These are phyloP conservation scores for Thalassarche chlororhynchos DNA, from an alignment of 2,113 vertebrate species.

Conservation along the genomic window DNA sequence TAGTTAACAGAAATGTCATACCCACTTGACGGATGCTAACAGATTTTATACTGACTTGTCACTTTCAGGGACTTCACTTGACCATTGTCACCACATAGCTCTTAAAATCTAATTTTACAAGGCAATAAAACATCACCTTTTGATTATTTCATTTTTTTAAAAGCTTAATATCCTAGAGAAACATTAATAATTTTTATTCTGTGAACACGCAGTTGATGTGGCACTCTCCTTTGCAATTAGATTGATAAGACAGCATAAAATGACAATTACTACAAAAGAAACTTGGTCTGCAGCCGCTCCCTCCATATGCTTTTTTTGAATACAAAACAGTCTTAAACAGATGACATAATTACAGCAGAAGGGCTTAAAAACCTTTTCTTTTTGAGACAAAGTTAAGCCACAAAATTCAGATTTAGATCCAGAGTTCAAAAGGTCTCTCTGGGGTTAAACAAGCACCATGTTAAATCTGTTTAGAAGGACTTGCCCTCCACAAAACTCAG, in stretches of 20 bases:
- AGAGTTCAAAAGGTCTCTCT: not conserved
- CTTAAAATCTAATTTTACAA: not conserved
- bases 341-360: not conserved
- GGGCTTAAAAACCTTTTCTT: not conserved
- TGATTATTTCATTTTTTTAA: not conserved
- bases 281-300: not conserved
- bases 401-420: not conserved
- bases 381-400: not conserved
- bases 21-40: not conserved
- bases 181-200: not conserved
- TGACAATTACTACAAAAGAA: not conserved
- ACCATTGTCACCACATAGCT: not conserved
- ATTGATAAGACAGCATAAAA: not conserved
- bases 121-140: not conserved
- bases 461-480: not conserved
- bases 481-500: not conserved
- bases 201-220: not conserved
- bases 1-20: not conserved
- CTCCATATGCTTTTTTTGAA: not conserved
- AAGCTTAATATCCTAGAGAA: not conserved
- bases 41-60: not conserved
- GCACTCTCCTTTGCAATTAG: not conserved
- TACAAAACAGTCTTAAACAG: not conserved
- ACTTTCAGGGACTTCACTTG: not conserved
- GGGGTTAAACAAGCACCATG: not conserved